Base-by-base conservation (phyloP, 2,888 invertebrate species). In the Diabrotica balteata region DNA sequence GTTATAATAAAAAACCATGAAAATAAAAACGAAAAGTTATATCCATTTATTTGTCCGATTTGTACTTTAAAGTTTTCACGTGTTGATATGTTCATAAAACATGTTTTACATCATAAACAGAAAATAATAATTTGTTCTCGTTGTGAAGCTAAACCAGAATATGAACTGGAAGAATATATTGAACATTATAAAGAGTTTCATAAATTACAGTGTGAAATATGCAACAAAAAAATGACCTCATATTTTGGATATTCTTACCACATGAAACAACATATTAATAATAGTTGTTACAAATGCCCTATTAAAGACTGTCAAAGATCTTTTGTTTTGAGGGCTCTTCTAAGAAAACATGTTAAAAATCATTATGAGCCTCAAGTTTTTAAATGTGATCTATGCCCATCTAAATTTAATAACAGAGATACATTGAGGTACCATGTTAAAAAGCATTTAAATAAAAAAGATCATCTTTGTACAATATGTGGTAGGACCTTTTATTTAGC, bases 91-190 rank as follows among this genome's bases (percentile, higher is more conserved):
- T 54, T 54, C 32, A 5, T n/a, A 4, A 54, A 43, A 54, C 54
- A 54, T 42, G 43, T 54, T 54, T 7, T 54, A 42, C 7, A 54
- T 8, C 54, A 54, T 42, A 54, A 54, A 7, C n/a, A n/a, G 7
- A n/a, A 2, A 42, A 42, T n/a, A 2, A n/a, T 54, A 43, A 7
- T 43, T 10, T 54, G 54, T 54, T n/a, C n/a, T n/a, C 54, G 54
- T n/a, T 54, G 54, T 42, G 32, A 54, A 42, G 54, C 54, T n/a
- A 54, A 54, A 54, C 54, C 54, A 7, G 54, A 54, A 54, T 54
- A 54, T 54, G n/a, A 54, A 42, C 32, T 54, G 43, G 42, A 42
- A 7, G 54, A 54, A 7, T 54, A 54, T 54, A 54, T 54, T 42
- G 42, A 43, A 32, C 54, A 54, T 43, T 54, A 54, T 43, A 54